Evolutionary conservation across 2,888 invertebrate genomes (phyloP).

Genomic region (Amiota communis): DNA sequence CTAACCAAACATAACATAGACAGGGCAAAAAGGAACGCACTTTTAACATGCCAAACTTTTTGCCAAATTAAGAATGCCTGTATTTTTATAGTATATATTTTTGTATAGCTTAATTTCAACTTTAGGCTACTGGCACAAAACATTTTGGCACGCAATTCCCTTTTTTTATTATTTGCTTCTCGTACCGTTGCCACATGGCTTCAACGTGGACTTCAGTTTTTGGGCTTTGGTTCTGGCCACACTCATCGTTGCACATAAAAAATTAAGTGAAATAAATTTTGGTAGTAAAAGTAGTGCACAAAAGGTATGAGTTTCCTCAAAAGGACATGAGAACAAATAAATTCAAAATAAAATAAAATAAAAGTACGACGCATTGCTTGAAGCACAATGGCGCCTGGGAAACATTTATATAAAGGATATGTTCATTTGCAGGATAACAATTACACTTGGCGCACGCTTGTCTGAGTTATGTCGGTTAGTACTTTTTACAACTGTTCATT

Average conservation of each 20-base stretch:
- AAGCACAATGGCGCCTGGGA: slow-evolving; percentile 14
- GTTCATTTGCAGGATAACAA: slow-evolving; percentile 18
- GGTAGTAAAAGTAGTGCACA: slow-evolving; percentile 12
- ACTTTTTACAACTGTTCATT: too few species aligned
- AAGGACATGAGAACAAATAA: slow-evolving; percentile 16
- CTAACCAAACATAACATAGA: slow-evolving; percentile 9
- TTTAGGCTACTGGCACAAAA: slow-evolving; percentile 63
- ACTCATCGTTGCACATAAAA: slow-evolving; percentile 48
- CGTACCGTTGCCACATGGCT: too few species aligned
- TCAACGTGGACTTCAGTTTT: neutral
- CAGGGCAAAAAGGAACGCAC: slow-evolving; percentile 54
- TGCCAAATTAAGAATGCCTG: neutral
- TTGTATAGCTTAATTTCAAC: slow-evolving; percentile 24
- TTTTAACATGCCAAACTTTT: slow-evolving; percentile 37
- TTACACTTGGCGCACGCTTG: slow-evolving; percentile 19
- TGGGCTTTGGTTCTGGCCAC: slow-evolving; percentile 8
- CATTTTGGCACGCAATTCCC: slow-evolving; percentile 63
- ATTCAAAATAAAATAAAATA: slow-evolving; percentile 14
- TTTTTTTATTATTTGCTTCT: slow-evolving; percentile 19
- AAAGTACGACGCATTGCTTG: slow-evolving; percentile 13
- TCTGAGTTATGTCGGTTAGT: slow-evolving; percentile 14
- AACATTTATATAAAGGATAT: slow-evolving; percentile 3
- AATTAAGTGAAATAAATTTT: slow-evolving; percentile 63
- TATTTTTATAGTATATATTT: neutral
- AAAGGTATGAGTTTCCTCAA: slow-evolving; percentile 6